These are phyloP conservation scores for Australoheros facetus DNA, from an alignment of 2,797 vertebrate genomes.

Conservation along the genomic window DNA sequence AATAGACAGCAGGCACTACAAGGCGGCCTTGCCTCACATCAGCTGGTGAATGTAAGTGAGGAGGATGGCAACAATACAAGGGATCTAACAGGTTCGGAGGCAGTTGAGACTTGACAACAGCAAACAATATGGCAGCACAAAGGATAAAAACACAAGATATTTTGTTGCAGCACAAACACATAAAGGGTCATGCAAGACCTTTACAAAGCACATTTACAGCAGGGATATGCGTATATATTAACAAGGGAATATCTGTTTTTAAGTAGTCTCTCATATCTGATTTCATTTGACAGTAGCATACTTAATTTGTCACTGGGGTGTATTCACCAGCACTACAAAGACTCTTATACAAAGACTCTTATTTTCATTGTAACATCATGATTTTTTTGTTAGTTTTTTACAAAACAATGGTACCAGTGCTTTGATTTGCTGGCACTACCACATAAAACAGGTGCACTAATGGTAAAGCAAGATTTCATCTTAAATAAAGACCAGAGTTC, in stretches of 20 bases:
- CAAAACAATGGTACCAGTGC: neutral
- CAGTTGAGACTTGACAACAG: constrained; percentile 35
- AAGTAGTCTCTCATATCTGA: neutral
- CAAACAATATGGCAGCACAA: constrained; percentile 48
- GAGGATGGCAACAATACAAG: constrained; percentile 55
- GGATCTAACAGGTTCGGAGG: constrained; percentile 56
- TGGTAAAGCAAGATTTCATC: neutral
- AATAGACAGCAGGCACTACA: constrained; percentile 74
- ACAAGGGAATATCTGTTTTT: neutral
- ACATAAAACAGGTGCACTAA: neutral
- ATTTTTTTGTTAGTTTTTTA: neutral
- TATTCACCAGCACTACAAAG: neutral
- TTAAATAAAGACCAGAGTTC: constrained; percentile 3
- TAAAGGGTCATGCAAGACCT: neutral
- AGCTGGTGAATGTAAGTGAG: constrained; percentile 58
- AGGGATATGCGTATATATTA: neutral
- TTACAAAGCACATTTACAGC: neutral
- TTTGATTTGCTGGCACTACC: neutral
- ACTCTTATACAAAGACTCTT: neutral
- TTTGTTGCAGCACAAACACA: constrained; percentile 2
- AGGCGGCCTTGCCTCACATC: constrained; percentile 65
- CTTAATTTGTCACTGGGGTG: neutral
- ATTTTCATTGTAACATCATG: neutral
- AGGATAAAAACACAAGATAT: constrained; percentile 13
- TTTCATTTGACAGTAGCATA: neutral